phyloP scores from a whole-genome alignment of 2,888 invertebrate genomes.

The Vandiemenella viatica region DNA sequence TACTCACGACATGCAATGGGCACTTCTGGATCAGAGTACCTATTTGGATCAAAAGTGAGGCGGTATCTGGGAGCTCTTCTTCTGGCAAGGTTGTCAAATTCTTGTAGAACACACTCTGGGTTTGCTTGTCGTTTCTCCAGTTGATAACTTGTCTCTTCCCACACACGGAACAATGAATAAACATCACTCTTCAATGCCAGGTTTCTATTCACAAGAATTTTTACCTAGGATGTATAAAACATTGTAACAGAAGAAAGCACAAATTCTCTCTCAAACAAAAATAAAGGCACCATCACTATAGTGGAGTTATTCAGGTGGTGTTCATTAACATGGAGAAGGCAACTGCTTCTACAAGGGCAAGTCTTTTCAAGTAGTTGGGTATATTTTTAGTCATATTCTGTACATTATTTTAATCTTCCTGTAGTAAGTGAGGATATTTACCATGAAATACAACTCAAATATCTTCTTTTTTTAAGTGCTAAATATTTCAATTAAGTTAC shows the following conservation, averaged over 20 bases:
- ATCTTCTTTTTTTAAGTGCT: too few species aligned
- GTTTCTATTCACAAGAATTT: slow-evolving; percentile 41
- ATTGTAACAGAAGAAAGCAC: too few species aligned
- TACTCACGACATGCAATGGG: slow-evolving; percentile 2
- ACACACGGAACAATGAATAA: slow-evolving; percentile 56
- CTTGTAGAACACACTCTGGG: slow-evolving; percentile 59
- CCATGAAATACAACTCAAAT: slow-evolving; percentile 22
- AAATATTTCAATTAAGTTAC: too few species aligned
- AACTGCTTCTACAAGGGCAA: too few species aligned
- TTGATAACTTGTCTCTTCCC: slow-evolving; percentile 92
- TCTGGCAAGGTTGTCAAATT: slow-evolving; percentile 51
- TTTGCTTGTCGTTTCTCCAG: slow-evolving; percentile 77
- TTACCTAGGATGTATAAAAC: slow-evolving; percentile 31
- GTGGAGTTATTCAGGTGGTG: too few species aligned
- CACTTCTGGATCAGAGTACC: slow-evolving; percentile 25
- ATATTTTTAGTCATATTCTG: slow-evolving; percentile 61
- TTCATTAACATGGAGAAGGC: too few species aligned
- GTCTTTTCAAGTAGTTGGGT: too few species aligned
- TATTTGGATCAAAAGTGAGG: slow-evolving; percentile 53
- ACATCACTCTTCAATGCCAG: slow-evolving; percentile 47
- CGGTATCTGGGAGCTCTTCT: slow-evolving; percentile 58
- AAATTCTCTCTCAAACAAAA: too few species aligned
- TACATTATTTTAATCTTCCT: slow-evolving; percentile 66
- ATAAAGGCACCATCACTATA: too few species aligned
- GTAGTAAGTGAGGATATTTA: slow-evolving; percentile 52